Base-by-base conservation (phyloP, 2,113 vertebrate genomes). In the Verasper variegatus region DNA sequence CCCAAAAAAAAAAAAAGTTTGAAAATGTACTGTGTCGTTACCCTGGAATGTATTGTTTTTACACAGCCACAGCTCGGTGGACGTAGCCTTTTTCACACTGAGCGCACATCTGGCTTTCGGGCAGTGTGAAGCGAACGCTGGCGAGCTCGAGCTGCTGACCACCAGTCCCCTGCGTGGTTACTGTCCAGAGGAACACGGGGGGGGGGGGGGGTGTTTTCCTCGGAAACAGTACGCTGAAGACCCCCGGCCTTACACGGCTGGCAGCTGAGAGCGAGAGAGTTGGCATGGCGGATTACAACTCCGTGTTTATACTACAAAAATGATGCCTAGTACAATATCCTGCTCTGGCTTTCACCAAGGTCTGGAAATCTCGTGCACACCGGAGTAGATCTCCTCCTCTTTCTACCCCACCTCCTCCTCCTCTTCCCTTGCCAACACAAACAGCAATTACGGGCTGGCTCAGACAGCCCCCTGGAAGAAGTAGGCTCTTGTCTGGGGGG, bases 291-390 rank as follows among this genome's bases (percentile, higher is more conserved):
- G 96, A 96, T 95, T 95, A 94, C 89, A 86, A 91, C 89, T 92
- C 86, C 86, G 87, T 95, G 91, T 96, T 97, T 97, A 95, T 93
- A 93, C 92, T 95, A 95, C 92, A 95, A 95, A 92, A 90, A 95
- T 81, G 94, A 93, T 96, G 94, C 92, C 94, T 90, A 74, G 91
- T 94, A 94, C 94, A 95, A 96, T 96, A 95, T 94, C 95, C 94
- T 94, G 92, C 88, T 86, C 92, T 94, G 94, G 95, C 92, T 92
- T 95, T 94, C 90, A 92, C 95, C 89, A 94, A 94, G 95, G 95
- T 94, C 95, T 93, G 92, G 95, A 96, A 96, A 95, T 92, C 76
- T 94, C 87, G 85, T 94, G 93, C 93, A 96, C 95, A 95, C 90
- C 92, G 92, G 92, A 93, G 87, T 80, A 91, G 92, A 93, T 95